Conservation (phyloP, 2,113 vertebrate species). For the Dicaeum eximium region DNA sequence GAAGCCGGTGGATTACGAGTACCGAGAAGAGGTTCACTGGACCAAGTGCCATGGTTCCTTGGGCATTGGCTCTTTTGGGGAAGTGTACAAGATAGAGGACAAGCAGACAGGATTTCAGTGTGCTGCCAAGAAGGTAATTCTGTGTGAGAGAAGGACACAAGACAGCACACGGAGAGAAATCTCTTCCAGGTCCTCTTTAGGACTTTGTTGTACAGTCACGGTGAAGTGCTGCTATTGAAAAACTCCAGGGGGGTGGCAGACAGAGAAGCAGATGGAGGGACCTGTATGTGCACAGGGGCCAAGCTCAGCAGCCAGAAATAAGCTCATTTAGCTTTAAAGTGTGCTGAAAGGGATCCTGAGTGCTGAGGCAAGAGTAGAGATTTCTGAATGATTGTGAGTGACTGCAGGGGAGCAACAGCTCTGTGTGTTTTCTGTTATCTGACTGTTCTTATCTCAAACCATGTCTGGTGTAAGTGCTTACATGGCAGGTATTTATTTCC, state of each 20-base stretch:
- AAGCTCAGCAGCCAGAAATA: background rate
- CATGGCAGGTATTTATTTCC: background rate
- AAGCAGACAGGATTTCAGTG: slow-evolving; percentile 87
- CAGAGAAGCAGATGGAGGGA: background rate
- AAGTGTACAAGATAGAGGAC: slow-evolving; percentile 87
- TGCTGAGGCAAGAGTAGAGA: background rate
- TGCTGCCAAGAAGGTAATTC: slow-evolving; percentile 90
- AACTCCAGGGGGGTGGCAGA: background rate
- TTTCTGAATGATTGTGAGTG: background rate
- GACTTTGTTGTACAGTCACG: background rate
- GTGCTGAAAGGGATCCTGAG: background rate
- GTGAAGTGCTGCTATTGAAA: background rate
- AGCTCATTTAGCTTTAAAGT: background rate
- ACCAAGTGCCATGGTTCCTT: slow-evolving; percentile 72
- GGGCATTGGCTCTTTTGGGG: slow-evolving; percentile 90
- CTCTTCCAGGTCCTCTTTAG: background rate
- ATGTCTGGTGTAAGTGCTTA: background rate
- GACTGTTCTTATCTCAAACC: background rate
- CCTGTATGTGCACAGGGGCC: background rate
- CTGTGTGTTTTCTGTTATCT: background rate
- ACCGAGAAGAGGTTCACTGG: slow-evolving; percentile 88
- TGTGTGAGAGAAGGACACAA: background rate
- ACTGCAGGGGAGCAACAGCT: background rate
- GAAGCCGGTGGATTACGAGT: slow-evolving; percentile 87
- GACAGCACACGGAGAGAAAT: background rate